Evolutionary conservation across 2,888 invertebrate genomes (phyloP), one percentile per base, ranked within the genome.

Genomic region (Dolomedes plantarius): DNA sequence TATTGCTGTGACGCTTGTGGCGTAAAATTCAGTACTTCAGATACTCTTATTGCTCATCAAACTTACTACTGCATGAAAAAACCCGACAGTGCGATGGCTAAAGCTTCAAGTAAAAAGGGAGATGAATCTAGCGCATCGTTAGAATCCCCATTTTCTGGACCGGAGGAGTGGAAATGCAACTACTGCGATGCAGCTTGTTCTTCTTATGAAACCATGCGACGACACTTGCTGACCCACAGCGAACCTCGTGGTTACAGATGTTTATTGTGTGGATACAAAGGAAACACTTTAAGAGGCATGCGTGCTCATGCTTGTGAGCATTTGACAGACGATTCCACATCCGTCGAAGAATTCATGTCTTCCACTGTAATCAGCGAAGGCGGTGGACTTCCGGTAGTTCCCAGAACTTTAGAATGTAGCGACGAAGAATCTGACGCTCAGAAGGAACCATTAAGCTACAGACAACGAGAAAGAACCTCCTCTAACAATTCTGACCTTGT

Each of bases 251-350:
- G 97, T 27, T 98, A 97, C 92, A 94, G 96, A 88, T 98, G 98
- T 92, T 96, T 95, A 87, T 95, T 98, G 89, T 98, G 98, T 92
- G 95, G 96, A 88, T 98, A 98, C 92, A 95, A 97, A 90, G 98
- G 98, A 74, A 98, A 98, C 92, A 98, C 98, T 0, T 93, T 98
- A 85, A 93, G 98, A 73, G 98, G 98, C 0, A 98, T 98, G 98
- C 94, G 98, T 89, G 98, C 98, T n/a, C 98, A 98, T 91, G 98
- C 98, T 89, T 95, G 98, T 90, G 97, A 97, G 94, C 98, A 98
- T 91, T 96, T 98, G 91, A 97, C 97, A 89, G 97, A 97, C 29
- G 88, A 88, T 0, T 94, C 95, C 2, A 56, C 73, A 13, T 76
- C 86, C 1, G 91, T 92, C 81, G 91, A 92, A 31, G 93, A 93